Base-by-base conservation (phyloP, 1,140 invertebrate species). In the Orchestia grillus region DNA sequence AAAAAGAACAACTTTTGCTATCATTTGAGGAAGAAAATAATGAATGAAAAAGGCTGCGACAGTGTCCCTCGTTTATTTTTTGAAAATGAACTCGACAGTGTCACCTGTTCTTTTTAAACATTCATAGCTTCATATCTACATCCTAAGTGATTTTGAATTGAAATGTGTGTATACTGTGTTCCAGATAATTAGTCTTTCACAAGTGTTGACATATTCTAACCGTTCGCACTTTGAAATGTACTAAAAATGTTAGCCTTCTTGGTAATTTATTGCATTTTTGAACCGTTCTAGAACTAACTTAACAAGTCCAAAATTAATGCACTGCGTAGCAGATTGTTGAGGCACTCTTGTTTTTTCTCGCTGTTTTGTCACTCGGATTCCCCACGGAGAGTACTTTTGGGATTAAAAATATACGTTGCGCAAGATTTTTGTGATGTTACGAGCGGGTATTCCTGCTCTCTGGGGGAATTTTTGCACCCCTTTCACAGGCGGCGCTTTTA, bases 401-500 rank as follows among this genome's bases (percentile, higher is more conserved):
- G 88, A 90, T 90, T 90, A 90, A 90, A 90, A 90, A 42, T 90
- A 42, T 28, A 28, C 88, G 42, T 90, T 90, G 36, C 43, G 88
- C 15, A 42, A 11, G 3, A 44, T 90, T 41, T 90, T 90, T 90
- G n/a, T 90, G 36, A 44, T 90, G 88, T 42, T 90, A 77, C 62
- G 62, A 77, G 62, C 28, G 11, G 1, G 62, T 77, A 36, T 36
- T 36, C 62, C 28, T 77, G 62, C 62, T 15, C 28, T 77, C 62
- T 36, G 3, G 62, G 11, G 43, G 15, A 90, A 90, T 44, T 90
- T 90, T 90, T 90, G n/a, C 28, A 90, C 88, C 41, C 88, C 43
- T 90, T 90, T 90, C 36, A 41, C 88, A 90, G 41, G 43, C 88
- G 44, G 8, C 19, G 43, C 92, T 94, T 94, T 94, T 94, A 94